Evolutionary conservation across 2,797 vertebrate species (phyloP), one percentile per base, ranked within the genome.

Genomic region (Thaleichthys pacificus): DNA sequence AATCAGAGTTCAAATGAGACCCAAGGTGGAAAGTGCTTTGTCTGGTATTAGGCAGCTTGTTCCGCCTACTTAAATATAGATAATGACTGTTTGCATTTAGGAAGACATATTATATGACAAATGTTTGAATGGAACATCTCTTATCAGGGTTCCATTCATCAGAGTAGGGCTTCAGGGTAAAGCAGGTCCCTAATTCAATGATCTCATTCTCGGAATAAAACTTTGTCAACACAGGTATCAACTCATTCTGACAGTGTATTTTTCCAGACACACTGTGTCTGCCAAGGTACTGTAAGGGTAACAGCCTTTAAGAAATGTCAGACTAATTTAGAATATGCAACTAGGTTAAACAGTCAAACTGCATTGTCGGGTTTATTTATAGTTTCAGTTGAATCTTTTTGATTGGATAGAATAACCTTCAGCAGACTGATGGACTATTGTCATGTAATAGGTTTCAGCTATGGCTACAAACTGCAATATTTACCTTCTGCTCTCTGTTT

Each of bases 371-470:
- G 26, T 15, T 61, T 28, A 28, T 26, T 61, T 26, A 61, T 30
- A 62, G 26, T 28, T 62, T 28, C 61, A 30, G 5, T 26, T 60
- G 9, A 26, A 60, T 60, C n/a, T 5, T 12, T 26, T 61, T 26
- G 22, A 61, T 61, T 61, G 26, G 58, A 24, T 61, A 26, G 58
- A 61, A 61, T 26, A 61, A 21, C 58, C 26, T 61, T 61, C 58
- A 11, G 26, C 42, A 14, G 42, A 47, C 42, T 47, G 42, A 14
- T 47, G 6, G 1, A 35, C 7, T 3, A 58, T 21, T 58, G 21
- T 58, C n/a, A 22, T 58, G 12, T 58, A 58, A n/a, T 58, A 58
- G 2, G 57, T 26, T 22, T 61, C 4, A 26, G 26, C 21, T 61
- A 7, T 61, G 58, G 5, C 11, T 61, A 1, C 58, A 26, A 61